Evolutionary conservation across 2,113 vertebrate genomes (phyloP), one percentile per base, ranked within the genome.

Genomic region (Coptodon rendalli): DNA sequence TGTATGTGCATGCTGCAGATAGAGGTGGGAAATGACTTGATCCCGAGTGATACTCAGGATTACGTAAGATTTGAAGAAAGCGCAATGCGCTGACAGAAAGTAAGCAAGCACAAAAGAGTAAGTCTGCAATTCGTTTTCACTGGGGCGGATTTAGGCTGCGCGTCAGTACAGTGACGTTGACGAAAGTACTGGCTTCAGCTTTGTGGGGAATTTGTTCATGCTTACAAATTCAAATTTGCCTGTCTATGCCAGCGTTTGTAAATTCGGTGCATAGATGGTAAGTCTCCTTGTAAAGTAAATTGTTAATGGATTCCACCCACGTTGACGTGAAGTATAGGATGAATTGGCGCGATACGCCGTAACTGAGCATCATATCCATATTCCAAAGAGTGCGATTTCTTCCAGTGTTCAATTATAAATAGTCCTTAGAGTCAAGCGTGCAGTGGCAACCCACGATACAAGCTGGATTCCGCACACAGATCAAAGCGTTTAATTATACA

Each of bases 401-500:
- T 89, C 89, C 89, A 87, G 85, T 89, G 80, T 88, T 93, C 86
- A 87, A 87, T 91, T 92, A 93, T 92, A 93, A 94, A 95, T 91
- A 90, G 91, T 89, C 80, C 90, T 87, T 29, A 9, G 92, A 92
- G 89, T 91, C 22, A 38, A 90, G 88, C 78, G 12, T 80, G 83
- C 87, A 71, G 59, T 76, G 66, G 63, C 90, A 92, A 27, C 91
- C 91, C 91, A 92, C 89, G 40, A 76, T 81, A 83, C 79, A 52
- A 89, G 90, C 89, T 52, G 89, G 57, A 81, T 93, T 90, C 88
- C 40, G 89, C 87, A 80, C 73, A 54, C 53, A 90, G 94, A 95
- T 94, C 86, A 89, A 92, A 94, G 91, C 76, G 6, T 94, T 95
- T 93, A 93, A 95, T 95, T 93, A 92, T 89, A 89, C 81, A 79